Conservation (phyloP, 1,140 invertebrate genomes). For the Aplysia californica region DNA sequence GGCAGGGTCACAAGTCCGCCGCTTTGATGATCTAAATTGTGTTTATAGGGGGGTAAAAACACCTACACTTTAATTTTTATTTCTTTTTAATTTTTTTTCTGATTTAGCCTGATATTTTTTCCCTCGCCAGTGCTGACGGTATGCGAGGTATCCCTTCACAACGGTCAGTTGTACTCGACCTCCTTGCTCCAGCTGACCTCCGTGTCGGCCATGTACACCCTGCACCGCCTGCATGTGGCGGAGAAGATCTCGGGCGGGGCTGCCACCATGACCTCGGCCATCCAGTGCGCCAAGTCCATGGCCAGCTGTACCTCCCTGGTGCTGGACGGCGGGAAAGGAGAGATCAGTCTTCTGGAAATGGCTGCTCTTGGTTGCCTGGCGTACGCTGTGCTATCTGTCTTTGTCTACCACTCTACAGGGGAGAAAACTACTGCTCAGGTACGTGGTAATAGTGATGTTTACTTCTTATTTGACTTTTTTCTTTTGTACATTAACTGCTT, state of each 20-base stretch:
- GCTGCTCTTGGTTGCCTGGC: slow-evolving; percentile 23
- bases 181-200: slow-evolving; percentile 38
- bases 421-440: slow-evolving; percentile 24
- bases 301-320: slow-evolving; percentile 4
- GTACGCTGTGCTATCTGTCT: slow-evolving; percentile 27
- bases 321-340: not conserved
- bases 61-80: no score
- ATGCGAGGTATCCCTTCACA: slow-evolving; percentile 45
- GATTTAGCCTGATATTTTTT: no score
- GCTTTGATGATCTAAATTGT: no score
- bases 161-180: slow-evolving; percentile 40
- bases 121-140: slow-evolving; percentile 47
- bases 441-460: no score
- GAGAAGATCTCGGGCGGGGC: slow-evolving; percentile 34
- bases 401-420: slow-evolving; percentile 29
- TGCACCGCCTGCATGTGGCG: slow-evolving; percentile 43
- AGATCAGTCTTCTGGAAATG: slow-evolving; percentile 17
- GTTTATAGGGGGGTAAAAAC: no score
- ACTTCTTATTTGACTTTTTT: no score
- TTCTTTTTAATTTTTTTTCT: no score
- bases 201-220: slow-evolving; percentile 39
- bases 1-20: no score
- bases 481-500: no score
- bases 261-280: slow-evolving; percentile 24
- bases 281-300: slow-evolving; percentile 35